phyloP scores from a whole-genome alignment of 2,888 invertebrate genomes.

The Drosophila recens region DNA sequence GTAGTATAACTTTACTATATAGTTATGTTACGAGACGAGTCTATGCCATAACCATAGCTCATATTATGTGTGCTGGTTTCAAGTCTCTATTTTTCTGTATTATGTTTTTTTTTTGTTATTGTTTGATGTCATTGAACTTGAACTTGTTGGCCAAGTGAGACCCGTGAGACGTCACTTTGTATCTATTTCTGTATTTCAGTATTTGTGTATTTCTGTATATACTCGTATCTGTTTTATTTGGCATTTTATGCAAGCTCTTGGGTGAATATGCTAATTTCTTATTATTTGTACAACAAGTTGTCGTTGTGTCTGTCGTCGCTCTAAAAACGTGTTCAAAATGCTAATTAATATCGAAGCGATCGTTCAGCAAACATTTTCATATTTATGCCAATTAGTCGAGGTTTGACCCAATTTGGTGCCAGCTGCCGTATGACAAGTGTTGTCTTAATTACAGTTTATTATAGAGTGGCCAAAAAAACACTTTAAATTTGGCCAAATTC shows the following conservation, averaged over 20 bases:
- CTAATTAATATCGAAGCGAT: slow-evolving; percentile 58
- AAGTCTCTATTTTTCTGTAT: slow-evolving; percentile 14
- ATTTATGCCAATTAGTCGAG: slow-evolving; percentile 71
- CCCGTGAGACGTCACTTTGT: slow-evolving; percentile 36
- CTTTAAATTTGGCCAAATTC: slow-evolving; percentile 18
- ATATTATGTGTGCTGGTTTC: slow-evolving; percentile 55
- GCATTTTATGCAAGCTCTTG: slow-evolving; percentile 74
- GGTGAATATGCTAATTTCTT: slow-evolving; percentile 73
- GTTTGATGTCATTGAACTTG: slow-evolving; percentile 78
- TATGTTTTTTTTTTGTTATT: slow-evolving; percentile 57
- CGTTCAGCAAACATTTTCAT: slow-evolving; percentile 50
- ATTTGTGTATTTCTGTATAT: slow-evolving; percentile 23
- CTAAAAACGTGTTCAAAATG: slow-evolving; percentile 76
- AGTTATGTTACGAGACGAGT: slow-evolving; percentile 22
- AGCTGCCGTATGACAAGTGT: slow-evolving; percentile 1
- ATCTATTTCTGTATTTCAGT: slow-evolving; percentile 26
- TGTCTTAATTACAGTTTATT: slow-evolving; percentile 55
- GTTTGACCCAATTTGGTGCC: slow-evolving; percentile 68
- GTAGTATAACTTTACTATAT: slow-evolving; percentile 12
- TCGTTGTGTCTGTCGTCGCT: slow-evolving; percentile 33
- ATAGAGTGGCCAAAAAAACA: slow-evolving; percentile 7
- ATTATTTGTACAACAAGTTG: slow-evolving; percentile 45
- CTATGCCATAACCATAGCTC: slow-evolving; percentile 66
- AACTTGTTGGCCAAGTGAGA: slow-evolving; percentile 62
- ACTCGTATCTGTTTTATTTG: slow-evolving; percentile 48